Evolutionary conservation across 2,888 invertebrate species (phyloP).

Genomic region (Cataglyphis rosenhaueri): DNA sequence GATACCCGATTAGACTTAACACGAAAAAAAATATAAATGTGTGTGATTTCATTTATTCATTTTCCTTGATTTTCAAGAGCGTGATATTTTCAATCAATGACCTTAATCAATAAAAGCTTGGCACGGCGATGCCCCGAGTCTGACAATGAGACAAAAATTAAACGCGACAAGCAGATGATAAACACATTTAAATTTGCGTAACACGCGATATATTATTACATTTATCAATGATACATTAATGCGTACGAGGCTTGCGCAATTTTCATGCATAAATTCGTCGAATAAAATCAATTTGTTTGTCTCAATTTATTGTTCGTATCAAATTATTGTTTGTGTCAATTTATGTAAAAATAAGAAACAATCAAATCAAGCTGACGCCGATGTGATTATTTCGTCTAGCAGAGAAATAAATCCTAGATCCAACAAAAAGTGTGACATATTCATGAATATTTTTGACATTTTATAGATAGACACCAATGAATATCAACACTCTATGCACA

Average conservation of each 20-base stretch:
- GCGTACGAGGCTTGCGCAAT: neutral
- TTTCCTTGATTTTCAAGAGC: neutral
- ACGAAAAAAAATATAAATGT: neutral
- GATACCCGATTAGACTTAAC: too few relatives aligned
- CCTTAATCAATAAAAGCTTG: neutral
- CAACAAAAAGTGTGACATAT: neutral
- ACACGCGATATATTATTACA: neutral
- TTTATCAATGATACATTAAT: slow-evolving; percentile 9
- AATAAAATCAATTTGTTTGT: neutral
- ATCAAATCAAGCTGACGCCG: neutral
- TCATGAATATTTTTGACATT: neutral
- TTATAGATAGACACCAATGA: neutral
- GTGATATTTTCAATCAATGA: slow-evolving; percentile 16
- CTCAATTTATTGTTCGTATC: too few relatives aligned
- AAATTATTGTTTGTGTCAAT: slow-evolving; percentile 12
- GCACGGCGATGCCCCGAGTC: neutral
- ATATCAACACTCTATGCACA: neutral
- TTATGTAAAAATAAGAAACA: neutral
- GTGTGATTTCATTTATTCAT: neutral
- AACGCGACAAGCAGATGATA: slow-evolving; percentile 9
- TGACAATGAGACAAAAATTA: neutral
- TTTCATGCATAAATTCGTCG: neutral
- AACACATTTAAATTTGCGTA: neutral
- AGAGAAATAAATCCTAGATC: slow-evolving; percentile 1
- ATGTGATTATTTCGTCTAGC: slow-evolving; percentile 14